Evolutionary conservation across 2,113 vertebrate species (phyloP).

Genomic region (Struthio camelus): DNA sequence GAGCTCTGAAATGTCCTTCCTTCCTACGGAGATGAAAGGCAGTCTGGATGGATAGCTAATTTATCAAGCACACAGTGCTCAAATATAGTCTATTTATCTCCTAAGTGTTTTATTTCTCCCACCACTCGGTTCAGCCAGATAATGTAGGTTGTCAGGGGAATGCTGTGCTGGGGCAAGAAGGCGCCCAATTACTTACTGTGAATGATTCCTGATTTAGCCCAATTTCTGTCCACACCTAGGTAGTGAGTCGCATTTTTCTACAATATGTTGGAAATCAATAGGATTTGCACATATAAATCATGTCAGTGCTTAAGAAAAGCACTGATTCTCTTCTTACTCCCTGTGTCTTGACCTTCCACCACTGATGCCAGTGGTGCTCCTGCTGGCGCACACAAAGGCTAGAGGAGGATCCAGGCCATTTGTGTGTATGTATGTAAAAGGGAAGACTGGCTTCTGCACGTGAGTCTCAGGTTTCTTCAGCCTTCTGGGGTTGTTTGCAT

Average conservation of each 20-base stretch:
- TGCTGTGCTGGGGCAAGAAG: background rate
- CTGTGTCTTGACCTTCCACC: background rate
- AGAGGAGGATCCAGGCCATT: background rate
- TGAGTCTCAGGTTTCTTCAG: background rate
- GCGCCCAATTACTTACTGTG: background rate
- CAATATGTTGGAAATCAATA: background rate
- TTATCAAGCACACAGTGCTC: constrained; percentile 3
- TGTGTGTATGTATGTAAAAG: background rate
- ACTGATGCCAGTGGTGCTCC: background rate
- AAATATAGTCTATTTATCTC: constrained; percentile 42
- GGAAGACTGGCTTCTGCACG: background rate
- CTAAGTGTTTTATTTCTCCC: constrained; percentile 4
- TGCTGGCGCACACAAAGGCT: background rate
- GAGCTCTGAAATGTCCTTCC: background rate
- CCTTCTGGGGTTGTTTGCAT: background rate
- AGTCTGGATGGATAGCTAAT: background rate
- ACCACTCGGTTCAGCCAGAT: constrained; percentile 38
- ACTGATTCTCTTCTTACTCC: background rate
- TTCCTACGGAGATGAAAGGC: constrained; percentile 46
- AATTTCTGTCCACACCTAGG: background rate
- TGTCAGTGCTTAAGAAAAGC: background rate
- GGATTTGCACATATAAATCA: background rate
- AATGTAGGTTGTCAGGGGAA: background rate
- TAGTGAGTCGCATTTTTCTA: background rate
- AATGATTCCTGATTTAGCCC: background rate